Percentiles rank a stretch among this genome's conserved stretches.
phyloP scores from a whole-genome alignment of 92 coral and sea anemone genomes.

The Diadumene lineata region DNA sequence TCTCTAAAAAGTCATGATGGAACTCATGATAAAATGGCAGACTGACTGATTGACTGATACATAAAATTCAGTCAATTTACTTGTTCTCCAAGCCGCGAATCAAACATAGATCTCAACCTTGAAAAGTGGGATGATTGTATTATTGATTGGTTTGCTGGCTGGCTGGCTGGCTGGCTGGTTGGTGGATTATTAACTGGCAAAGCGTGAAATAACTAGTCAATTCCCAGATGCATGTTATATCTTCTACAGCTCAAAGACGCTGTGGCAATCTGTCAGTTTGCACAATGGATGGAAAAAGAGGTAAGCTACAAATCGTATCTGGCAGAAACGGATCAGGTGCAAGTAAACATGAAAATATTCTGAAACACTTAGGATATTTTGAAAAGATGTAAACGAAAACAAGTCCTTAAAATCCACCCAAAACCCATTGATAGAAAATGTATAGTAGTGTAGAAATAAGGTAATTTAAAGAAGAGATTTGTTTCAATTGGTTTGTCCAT shows the following conservation, averaged over 20 bases:
- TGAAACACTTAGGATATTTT: too few species aligned
- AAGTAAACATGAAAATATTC: background rate
- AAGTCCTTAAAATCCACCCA: too few species aligned
- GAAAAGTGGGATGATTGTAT: background rate
- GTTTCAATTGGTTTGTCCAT: too few species aligned
- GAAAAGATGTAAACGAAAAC: too few species aligned
- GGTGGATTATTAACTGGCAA: background rate
- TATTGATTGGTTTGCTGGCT: background rate
- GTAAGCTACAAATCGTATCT: constrained; percentile 20
- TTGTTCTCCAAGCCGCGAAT: too few species aligned
- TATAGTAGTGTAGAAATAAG: too few species aligned
- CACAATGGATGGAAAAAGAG: constrained; percentile 89
- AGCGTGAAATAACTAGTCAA: background rate
- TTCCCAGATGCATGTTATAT: background rate
- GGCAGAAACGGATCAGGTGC: background rate
- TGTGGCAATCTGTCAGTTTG: constrained; percentile 82
- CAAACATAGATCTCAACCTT: too few species aligned
- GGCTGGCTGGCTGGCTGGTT: background rate
- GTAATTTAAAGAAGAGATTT: too few species aligned
- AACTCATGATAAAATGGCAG: background rate
- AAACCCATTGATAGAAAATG: too few species aligned
- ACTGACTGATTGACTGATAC: background rate
- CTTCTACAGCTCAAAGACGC: constrained; percentile 74
- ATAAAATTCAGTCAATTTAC: too few species aligned
- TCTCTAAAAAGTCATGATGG: too few species aligned